Evolutionary conservation across 2,888 invertebrate genomes (phyloP).

Genomic region (Carcina quercana): DNA sequence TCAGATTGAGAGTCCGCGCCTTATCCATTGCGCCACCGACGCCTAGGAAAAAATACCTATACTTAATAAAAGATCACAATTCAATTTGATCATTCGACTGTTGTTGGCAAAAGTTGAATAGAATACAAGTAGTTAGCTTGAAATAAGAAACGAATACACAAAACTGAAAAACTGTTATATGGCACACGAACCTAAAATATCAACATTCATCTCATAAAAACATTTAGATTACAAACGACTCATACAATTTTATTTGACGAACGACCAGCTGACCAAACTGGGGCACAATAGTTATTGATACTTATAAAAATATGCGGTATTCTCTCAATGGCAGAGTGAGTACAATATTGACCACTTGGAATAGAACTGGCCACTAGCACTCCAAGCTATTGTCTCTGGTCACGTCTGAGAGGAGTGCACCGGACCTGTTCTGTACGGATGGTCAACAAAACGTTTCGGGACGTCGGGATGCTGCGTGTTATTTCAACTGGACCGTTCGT

Average conservation of each 20-base stretch:
- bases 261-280: conserved; percentile 40
- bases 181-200: no score
- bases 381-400: conserved; percentile 50
- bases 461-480: conserved; percentile 64
- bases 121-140: no score
- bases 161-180: no score
- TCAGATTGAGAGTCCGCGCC: no score
- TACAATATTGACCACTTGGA: conserved; percentile 4
- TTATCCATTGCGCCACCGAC: no score
- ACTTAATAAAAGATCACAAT: no score
- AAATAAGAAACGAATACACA: no score
- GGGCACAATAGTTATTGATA: conserved; percentile 33
- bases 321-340: no score
- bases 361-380: conserved; percentile 8
- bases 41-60: no score
- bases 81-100: no score
- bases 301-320: conserved; percentile 23
- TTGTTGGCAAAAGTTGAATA: no score
- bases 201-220: no score
- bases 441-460: conserved; percentile 42
- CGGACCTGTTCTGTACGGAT: conserved; percentile 37
- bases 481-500: conserved; percentile 64
- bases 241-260: conserved; percentile 9
- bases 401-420: conserved; percentile 39
- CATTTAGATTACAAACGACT: neutral